Evolutionary conservation across 2,797 vertebrate species (phyloP), one percentile per base, ranked within the genome.

Genomic region (Orientallactaga sibirica): DNA sequence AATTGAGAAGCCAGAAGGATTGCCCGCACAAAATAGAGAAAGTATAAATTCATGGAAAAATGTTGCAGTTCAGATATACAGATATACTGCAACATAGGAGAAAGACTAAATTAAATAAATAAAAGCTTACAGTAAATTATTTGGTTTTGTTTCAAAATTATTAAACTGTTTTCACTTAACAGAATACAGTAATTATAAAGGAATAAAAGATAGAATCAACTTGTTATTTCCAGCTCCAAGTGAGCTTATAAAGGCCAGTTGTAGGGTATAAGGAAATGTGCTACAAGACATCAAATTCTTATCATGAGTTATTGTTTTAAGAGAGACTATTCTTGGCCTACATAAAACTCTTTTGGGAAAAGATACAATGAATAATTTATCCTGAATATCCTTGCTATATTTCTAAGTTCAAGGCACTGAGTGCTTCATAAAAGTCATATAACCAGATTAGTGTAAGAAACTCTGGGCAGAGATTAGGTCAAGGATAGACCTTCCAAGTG

Each of bases 341-440:
- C 41, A 86, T 93, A 67, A 92, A 48, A 58, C 95, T 86, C 68
- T 92, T 91, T 87, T 8, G 58, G 83, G 29, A 79, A 88, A 93
- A 94, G 29, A 3, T 24, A 66, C 24, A 86, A 61, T 88, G 43
- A 93, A 94, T 92, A 95, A 94, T 92, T 95, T 93, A 88, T 92
- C 20, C 86, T 80, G 24, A 52, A 76, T 93, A 86, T 93, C 86
- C 64, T 94, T 93, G 86, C 33, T 79, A 4, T 64, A 33, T 93
- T 88, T 95, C 41, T 70, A 93, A 82, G 66, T 90, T 92, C 61
- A 95, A 92, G 73, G 66, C 81, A 91, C 14, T 83, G 19, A 88
- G 67, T 84, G 52, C 43, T 85, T 93, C 88, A 84, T 86, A 92
- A 90, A 95, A 73, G 64, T 37, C 58, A 83, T 55, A 88, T 79